phyloP scores from a whole-genome alignment of 2,888 invertebrate genomes.

The Trachelus troglodyta region DNA sequence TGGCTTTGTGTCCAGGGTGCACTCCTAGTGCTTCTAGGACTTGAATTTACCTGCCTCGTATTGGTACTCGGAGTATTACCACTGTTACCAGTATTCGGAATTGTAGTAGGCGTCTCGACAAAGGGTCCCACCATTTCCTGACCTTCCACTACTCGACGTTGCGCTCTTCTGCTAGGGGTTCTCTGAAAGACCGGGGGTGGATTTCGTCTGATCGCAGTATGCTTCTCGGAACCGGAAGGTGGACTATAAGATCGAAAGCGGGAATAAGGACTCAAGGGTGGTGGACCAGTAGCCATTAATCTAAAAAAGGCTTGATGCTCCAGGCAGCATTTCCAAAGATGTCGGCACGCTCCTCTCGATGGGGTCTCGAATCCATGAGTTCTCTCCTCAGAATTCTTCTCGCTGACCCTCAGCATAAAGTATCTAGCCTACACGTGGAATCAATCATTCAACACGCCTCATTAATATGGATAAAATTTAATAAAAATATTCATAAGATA shows the following conservation, averaged over 20 bases:
- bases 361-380: constrained; percentile 97
- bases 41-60: constrained; percentile 51
- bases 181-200: constrained; percentile 82
- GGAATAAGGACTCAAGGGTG: constrained; percentile 62
- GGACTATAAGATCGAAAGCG: constrained; percentile 65
- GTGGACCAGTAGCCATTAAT: constrained; percentile 76
- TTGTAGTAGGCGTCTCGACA: constrained; percentile 48
- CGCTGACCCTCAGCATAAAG: constrained; percentile 95
- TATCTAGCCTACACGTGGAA: constrained; percentile 76
- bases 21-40: constrained; percentile 84
- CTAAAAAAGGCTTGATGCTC: constrained; percentile 96
- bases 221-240: constrained; percentile 56
- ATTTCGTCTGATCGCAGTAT: constrained; percentile 65
- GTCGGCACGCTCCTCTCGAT: constrained; percentile 91
- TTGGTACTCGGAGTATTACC: constrained; percentile 22
- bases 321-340: constrained; percentile 95
- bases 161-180: constrained; percentile 81
- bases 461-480: not conserved
- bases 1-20: constrained; percentile 83
- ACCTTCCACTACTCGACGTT: constrained; percentile 75
- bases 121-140: constrained; percentile 67
- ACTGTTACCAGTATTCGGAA: constrained; percentile 42
- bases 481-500: not conserved
- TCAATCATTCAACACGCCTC: not conserved
- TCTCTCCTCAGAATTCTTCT: constrained; percentile 96